These are phyloP conservation scores for Hippopotamus amphibius DNA, from an alignment of 2,113 vertebrate genomes.

Conservation along the genomic window DNA sequence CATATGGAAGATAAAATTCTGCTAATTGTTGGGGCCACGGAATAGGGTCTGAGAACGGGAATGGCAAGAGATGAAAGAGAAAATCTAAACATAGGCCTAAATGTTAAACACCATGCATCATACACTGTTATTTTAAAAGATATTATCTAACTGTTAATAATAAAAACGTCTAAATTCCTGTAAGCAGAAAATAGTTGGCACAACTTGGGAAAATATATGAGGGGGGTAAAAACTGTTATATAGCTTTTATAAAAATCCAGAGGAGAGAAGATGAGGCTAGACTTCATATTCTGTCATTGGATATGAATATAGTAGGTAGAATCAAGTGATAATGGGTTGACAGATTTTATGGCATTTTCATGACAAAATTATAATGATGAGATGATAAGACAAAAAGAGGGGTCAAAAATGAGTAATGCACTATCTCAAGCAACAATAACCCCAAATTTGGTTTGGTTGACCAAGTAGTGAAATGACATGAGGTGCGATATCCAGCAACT, in stretches of 20 bases:
- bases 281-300: not conserved
- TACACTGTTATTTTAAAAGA: not conserved
- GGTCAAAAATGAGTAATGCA: not conserved
- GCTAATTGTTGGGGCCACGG: not conserved
- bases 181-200: not conserved
- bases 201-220: not conserved
- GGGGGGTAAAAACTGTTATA: not conserved
- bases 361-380: not conserved
- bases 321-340: not conserved
- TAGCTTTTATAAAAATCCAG: not conserved
- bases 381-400: not conserved
- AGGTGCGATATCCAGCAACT: not conserved
- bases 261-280: not conserved
- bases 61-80: not conserved
- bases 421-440: not conserved
- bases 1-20: not conserved
- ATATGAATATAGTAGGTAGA: not conserved
- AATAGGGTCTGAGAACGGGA: not conserved
- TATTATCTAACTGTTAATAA: not conserved
- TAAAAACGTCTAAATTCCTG: not conserved
- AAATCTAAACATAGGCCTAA: not conserved
- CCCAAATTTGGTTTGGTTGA: not conserved
- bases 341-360: not conserved
- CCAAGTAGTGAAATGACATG: not conserved
- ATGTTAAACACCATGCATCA: not conserved